Evolutionary conservation across 92 coral and sea anemone genomes (phyloP), one percentile per base, ranked within the genome.

Genomic region (Meandrina meandrites): DNA sequence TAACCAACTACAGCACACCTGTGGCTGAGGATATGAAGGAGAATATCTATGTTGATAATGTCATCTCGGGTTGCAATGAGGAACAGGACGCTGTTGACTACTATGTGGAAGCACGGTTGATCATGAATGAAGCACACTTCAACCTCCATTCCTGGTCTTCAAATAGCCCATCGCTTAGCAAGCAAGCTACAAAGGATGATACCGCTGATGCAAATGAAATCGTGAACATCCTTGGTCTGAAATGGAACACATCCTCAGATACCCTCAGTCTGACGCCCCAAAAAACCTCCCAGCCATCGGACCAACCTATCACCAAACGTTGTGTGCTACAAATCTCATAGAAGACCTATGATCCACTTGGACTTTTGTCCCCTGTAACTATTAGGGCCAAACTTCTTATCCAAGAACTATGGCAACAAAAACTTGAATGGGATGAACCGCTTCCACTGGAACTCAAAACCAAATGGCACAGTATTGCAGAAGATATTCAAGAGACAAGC

Each of bases 1-100:
- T 66, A n/a, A 7, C 10, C 72, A n/a, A 66, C 31, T 66, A 66
- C 35, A 66, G 12, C 34, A 81, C 40, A 81, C 89, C 68, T 34
- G 78, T 79, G n/a, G 68, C 76, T 21, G 50, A 82, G 85, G 67
- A 86, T n/a, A 90, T 86, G 88, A 87, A 54, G 80, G 75, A 77
- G 45, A 88, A 90, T 76, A 78, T 90, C 18, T 54, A 54, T 54
- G 60, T 54, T 4, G 60, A 54, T 8, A 45, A 45, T 45, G 48
- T 45, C 8, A 53, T 90, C 82, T 70, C 84, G 75, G 34, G 93
- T 24, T 24, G 34, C 32, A n/a, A 66, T n/a, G 13, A 66, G n/a
- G 72, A 56, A 56, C 19, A 14, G 21, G 21, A 56, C 62, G 4
- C 22, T 56, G 21, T 56, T 4, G 4, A 17, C 22, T 56, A 56